Conservation (phyloP, 2,797 vertebrate genomes). For the Denticeps clupeoides region DNA sequence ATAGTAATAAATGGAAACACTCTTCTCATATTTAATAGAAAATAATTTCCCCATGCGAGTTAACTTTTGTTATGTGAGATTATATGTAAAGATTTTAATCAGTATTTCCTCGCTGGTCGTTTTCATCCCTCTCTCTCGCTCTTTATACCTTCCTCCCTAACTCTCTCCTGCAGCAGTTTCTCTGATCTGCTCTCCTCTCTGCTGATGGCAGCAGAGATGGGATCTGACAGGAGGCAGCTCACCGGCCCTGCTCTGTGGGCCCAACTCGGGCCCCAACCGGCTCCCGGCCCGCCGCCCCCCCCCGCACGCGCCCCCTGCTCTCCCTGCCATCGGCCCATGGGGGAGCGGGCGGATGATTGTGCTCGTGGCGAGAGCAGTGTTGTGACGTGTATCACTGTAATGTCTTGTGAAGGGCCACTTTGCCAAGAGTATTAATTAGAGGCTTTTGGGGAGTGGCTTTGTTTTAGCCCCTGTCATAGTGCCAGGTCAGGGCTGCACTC, state of each 20-base stretch:
- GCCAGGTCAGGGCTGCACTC: constrained; percentile 51
- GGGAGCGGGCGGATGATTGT: too few relatives aligned
- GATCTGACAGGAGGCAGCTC: constrained; percentile 35
- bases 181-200: background rate
- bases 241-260: constrained; percentile 35
- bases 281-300: constrained; percentile 28
- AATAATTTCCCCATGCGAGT: too few relatives aligned
- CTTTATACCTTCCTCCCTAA: background rate
- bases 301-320: constrained; percentile 28
- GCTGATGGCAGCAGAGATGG: constrained; percentile 32
- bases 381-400: constrained; percentile 38
- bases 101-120: too few relatives aligned
- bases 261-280: constrained; percentile 22
- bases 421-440: constrained; percentile 71
- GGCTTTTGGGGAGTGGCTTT: constrained; percentile 57
- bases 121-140: background rate
- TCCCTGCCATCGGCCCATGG: constrained; percentile 29
- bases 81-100: too few relatives aligned
- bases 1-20: background rate
- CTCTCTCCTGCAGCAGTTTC: background rate
- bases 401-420: constrained; percentile 49
- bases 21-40: too few relatives aligned
- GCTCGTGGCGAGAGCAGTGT: constrained; percentile 23
- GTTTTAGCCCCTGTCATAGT: constrained; percentile 41
- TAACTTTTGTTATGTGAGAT: too few relatives aligned